Evolutionary conservation across 2,888 invertebrate genomes (phyloP).

Genomic region (Achlya flavicornis): DNA sequence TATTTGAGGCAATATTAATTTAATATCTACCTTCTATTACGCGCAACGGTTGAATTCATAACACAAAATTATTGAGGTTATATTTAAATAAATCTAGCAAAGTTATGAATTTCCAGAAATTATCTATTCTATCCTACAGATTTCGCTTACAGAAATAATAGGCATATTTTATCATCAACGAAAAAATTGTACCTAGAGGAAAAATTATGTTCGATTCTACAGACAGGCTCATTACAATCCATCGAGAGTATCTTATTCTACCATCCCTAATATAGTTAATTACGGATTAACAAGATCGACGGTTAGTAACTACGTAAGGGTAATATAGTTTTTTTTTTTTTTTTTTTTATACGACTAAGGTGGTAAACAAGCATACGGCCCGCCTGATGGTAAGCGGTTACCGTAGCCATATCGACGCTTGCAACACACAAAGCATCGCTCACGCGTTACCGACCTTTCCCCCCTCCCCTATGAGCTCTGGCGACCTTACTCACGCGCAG

Average conservation of each 20-base stretch:
- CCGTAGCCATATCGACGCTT: too few species aligned
- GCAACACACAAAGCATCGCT: too few species aligned
- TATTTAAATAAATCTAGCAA: neutral
- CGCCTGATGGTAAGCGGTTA: too few species aligned
- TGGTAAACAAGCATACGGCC: too few species aligned
- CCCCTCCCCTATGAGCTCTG: too few species aligned
- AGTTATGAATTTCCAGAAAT: neutral
- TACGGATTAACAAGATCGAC: constrained; percentile 41
- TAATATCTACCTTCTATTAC: too few species aligned
- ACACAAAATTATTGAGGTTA: too few species aligned
- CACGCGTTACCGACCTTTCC: too few species aligned
- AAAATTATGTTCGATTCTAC: neutral
- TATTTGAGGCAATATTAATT: too few species aligned
- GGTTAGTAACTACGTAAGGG: neutral
- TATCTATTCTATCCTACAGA: neutral
- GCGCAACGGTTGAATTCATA: too few species aligned
- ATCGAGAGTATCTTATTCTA: neutral
- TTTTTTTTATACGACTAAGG: too few species aligned
- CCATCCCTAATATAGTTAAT: constrained; percentile 35
- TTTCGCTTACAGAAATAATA: neutral
- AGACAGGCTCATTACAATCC: neutral
- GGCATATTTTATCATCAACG: neutral
- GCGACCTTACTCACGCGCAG: too few species aligned
- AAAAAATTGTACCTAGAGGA: neutral
- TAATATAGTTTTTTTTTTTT: neutral